A percentile compares a stretch with the other conserved stretches of the same genome.
These are phyloP conservation scores for Iphiclides podalirius DNA, from an alignment of 2,888 invertebrate genomes.

Conservation along the genomic window DNA sequence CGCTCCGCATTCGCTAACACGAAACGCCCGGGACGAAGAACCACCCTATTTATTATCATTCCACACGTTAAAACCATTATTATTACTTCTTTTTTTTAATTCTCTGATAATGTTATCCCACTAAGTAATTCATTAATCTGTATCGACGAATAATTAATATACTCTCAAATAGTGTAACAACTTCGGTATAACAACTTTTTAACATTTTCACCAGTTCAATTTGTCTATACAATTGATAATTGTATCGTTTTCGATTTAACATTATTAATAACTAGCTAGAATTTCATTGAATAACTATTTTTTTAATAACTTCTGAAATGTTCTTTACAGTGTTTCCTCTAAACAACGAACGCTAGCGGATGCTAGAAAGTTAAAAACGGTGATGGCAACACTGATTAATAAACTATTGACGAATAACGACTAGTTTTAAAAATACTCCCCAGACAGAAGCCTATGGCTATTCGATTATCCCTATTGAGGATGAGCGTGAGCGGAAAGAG, in stretches of 20 bases:
- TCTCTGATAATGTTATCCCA: slow-evolving; percentile 52
- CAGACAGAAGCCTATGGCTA: slow-evolving; percentile 15
- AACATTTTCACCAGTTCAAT: slow-evolving; percentile 72
- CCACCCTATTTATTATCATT: slow-evolving; percentile 61
- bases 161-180: slow-evolving; percentile 81
- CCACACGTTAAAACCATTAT: slow-evolving; percentile 54
- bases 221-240: slow-evolving; percentile 64
- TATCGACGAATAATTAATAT: slow-evolving; percentile 65
- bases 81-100: slow-evolving; percentile 12
- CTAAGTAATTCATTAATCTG: slow-evolving; percentile 60
- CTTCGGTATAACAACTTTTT: slow-evolving; percentile 77
- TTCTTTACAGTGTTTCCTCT: slow-evolving; percentile 35
- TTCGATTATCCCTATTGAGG: slow-evolving; percentile 5
- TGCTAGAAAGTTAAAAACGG: slow-evolving; percentile 5
- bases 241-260: slow-evolving; percentile 52
- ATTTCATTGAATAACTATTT: slow-evolving; percentile 55
- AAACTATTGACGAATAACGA: slow-evolving; percentile 13
- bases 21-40: slow-evolving; percentile 40
- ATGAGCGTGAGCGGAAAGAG: slow-evolving; percentile 17
- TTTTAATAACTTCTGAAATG: slow-evolving; percentile 29
- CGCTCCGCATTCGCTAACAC: slow-evolving; percentile 19
- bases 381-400: slow-evolving; percentile 3
- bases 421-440: slow-evolving; percentile 10
- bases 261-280: slow-evolving; percentile 66
- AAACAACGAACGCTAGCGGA: slow-evolving; percentile 21